Evolutionary conservation across 2,113 vertebrate species (phyloP).

Genomic region (Alouatta palliata): DNA sequence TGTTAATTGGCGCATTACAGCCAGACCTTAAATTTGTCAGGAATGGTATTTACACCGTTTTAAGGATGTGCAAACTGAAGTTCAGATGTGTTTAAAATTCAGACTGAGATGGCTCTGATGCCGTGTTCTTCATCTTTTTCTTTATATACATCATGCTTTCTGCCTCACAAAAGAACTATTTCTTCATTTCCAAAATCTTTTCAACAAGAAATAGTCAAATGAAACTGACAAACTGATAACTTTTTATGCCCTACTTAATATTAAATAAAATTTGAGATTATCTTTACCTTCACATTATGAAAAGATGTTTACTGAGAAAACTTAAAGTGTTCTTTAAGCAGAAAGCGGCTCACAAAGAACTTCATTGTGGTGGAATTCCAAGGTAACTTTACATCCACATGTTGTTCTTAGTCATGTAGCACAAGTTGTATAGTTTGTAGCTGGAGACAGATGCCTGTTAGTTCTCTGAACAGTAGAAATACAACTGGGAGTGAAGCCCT

Average conservation of each 20-base stretch:
- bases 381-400: background rate
- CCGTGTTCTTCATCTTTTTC: background rate
- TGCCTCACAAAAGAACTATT: background rate
- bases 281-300: background rate
- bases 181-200: background rate
- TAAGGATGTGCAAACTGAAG: background rate
- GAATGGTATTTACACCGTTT: background rate
- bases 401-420: background rate
- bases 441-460: background rate
- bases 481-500: background rate
- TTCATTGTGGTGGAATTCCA: background rate
- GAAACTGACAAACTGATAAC: background rate
- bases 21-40: background rate
- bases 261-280: background rate
- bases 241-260: background rate
- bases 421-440: background rate
- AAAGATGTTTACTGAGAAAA: background rate
- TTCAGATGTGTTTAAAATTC: background rate
- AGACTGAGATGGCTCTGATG: background rate
- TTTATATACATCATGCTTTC: background rate
- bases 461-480: background rate
- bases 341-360: background rate
- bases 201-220: background rate
- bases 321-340: background rate
- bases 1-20: background rate